Percentiles rank a stretch among this genome's conserved stretches.
These are phyloP conservation scores for Mystacornis crossleyi DNA, from an alignment of 2,113 vertebrate species.

Conservation along the genomic window DNA sequence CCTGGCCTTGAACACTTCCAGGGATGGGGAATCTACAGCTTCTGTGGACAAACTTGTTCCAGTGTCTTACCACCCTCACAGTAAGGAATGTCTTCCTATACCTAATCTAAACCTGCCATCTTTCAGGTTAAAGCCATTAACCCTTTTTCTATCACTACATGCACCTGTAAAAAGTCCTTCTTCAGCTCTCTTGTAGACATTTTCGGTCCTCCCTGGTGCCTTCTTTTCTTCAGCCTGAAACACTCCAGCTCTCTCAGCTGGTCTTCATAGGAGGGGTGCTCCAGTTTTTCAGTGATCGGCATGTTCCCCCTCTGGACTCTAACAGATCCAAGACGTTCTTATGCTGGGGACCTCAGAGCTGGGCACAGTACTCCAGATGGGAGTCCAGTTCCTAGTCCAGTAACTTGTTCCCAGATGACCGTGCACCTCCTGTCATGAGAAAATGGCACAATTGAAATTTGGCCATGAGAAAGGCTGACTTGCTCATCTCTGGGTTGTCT, in stretches of 20 bases:
- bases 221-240: background rate
- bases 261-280: background rate
- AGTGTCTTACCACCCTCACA: background rate
- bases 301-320: background rate
- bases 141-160: background rate
- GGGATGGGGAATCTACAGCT: background rate
- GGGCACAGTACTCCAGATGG: background rate
- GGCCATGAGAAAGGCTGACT: background rate
- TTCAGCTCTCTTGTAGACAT: background rate
- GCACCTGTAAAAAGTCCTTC: background rate
- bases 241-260: background rate
- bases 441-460: background rate
- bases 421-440: background rate
- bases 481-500: background rate
- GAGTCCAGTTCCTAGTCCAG: background rate
- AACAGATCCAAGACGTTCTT: background rate
- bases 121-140: background rate
- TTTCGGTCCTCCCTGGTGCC: background rate
- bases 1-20: background rate
- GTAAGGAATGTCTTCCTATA: background rate
- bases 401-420: background rate
- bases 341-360: background rate
- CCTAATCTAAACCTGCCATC: background rate
- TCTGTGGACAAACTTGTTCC: background rate
- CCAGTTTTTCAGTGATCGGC: background rate